Evolutionary conservation across 92 coral and sea anemone species (phyloP), one percentile per base, ranked within the genome.

Genomic region (Zoanthus sansibaricus): DNA sequence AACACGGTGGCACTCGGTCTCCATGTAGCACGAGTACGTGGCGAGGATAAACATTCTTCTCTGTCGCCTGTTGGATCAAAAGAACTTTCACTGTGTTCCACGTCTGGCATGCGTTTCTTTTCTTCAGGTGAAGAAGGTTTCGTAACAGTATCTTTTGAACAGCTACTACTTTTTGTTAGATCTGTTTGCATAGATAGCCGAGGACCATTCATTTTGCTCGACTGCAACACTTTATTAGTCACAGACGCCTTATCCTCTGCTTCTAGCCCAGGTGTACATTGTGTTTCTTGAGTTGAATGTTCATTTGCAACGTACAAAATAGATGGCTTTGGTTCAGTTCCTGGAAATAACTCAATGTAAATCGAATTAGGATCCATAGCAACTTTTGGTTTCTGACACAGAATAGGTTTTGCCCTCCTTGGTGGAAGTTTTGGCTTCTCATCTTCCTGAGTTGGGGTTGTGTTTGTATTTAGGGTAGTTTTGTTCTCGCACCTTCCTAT

Each of bases 1-100:
- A 94, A 77, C 25, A 94, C 95, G 44, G 88, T 94, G 1, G 92
- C 98, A 64, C 96, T 94, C 6, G 98, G 91, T 75, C 98, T 92
- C 98, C 98, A 94, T 15, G 91, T 90, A 30, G 95, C 89, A 2
- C 96, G 98, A 20, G 70, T 83, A 7, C 91, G 90, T 7, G 90
- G 46, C 4, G 91, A 64, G 7, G 74, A n/a, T 14, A 82, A 77
- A 49, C 79, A 31, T 54, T 76, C 62, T 20, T 72, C 56, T 55
- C 71, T 78, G 9, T 45, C 44, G 42, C 64, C 86, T 59, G 44
- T 55, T 16, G 33, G 13, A 46, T 42, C 8, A 2, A 16, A 21
- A 11, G 76, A 68, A 42, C 69, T 17, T 11, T 49, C 42, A 14
- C 14, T 7, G 7, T 70, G 79, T 51, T 8, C 64, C 13, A 13